These are phyloP conservation scores for Tricholauxania praeusta DNA, from an alignment of 2,888 invertebrate genomes.

Conservation along the genomic window DNA sequence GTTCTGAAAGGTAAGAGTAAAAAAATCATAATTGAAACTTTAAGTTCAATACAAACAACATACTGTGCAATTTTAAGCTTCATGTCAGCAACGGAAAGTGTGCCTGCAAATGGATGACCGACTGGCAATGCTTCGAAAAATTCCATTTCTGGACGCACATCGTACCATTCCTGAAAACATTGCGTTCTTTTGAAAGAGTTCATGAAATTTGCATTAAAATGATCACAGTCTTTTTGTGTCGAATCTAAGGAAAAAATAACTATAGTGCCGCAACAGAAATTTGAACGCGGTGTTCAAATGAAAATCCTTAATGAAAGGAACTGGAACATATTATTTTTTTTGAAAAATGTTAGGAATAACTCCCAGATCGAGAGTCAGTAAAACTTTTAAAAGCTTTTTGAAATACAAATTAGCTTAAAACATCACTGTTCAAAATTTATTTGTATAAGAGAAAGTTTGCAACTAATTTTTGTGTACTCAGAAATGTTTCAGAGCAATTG, in stretches of 20 bases:
- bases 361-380: no score
- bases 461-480: no score
- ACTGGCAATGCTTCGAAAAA: conserved; percentile 79
- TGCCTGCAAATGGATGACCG: conserved; percentile 95
- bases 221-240: conserved; percentile 83
- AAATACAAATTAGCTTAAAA: no score
- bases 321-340: conserved; percentile 47
- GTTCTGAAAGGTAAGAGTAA: conserved; percentile 74
- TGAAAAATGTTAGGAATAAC: no score
- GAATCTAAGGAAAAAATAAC: conserved; percentile 69
- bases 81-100: conserved; percentile 94
- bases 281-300: no score
- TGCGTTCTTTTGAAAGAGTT: conserved; percentile 87
- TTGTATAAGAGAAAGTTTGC: no score
- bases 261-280: background rate
- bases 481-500: no score
- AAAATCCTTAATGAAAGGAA: no score
- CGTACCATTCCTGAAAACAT: conserved; percentile 88
- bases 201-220: conserved; percentile 89
- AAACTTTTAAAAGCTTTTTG: no score
- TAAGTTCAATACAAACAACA: conserved; percentile 65
- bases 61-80: conserved; percentile 91
- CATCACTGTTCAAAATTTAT: no score
- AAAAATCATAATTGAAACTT: background rate
- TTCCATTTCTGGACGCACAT: conserved; percentile 74